Conservation (phyloP, 2,888 invertebrate species). For the Eupithecia centaureata region DNA sequence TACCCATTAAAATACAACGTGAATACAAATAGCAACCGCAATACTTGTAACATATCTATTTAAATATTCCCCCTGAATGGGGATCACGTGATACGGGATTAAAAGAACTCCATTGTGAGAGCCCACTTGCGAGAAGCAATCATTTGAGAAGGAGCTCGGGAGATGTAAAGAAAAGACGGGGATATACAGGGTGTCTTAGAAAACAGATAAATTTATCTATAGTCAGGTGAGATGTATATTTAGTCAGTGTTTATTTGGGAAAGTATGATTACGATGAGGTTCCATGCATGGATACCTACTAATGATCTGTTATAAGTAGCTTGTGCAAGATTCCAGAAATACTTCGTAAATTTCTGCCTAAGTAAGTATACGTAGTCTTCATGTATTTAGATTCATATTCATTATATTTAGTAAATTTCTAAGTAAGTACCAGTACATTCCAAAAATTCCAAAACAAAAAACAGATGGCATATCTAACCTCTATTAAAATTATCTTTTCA, state of each 20-base stretch:
- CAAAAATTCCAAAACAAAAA: too few species aligned
- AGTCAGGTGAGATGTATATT: not conserved
- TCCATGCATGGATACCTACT: too few species aligned
- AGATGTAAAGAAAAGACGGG: slow-evolving; percentile 33
- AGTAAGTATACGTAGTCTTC: too few species aligned
- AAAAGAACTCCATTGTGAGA: slow-evolving; percentile 70
- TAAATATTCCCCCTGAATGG: slow-evolving; percentile 57
- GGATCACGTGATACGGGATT: slow-evolving; percentile 65
- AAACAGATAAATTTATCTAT: not conserved
- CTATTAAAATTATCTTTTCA: too few species aligned
- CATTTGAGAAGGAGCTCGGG: slow-evolving; percentile 46
- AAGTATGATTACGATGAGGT: too few species aligned
- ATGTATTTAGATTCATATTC: too few species aligned
- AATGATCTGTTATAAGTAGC: too few species aligned
- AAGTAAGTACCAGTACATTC: too few species aligned
- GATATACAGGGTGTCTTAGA: slow-evolving; percentile 16
- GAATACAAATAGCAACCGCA: slow-evolving; percentile 13
- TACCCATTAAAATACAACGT: not conserved
- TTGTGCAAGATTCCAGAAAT: too few species aligned
- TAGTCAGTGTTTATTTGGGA: not conserved
- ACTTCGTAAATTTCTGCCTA: too few species aligned
- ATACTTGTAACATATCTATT: slow-evolving; percentile 54
- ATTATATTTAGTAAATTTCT: too few species aligned
- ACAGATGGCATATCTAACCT: too few species aligned
- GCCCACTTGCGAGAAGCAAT: slow-evolving; percentile 54